Conservation (phyloP, 2,888 invertebrate species). For the Anorthoa munda region DNA sequence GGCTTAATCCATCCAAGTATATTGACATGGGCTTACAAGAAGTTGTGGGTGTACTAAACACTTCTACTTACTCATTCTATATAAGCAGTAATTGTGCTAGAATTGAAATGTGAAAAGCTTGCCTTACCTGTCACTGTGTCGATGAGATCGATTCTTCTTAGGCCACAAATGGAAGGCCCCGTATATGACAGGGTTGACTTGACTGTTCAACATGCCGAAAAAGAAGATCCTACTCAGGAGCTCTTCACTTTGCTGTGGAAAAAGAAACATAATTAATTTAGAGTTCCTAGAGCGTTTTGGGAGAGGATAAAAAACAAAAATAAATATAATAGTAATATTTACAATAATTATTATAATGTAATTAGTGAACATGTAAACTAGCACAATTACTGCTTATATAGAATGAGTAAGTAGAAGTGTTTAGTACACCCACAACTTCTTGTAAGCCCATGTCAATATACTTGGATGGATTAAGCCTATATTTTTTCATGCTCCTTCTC, state of each 20-base stretch:
- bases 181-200: constrained; percentile 96
- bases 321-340: neutral
- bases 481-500: neutral
- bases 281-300: neutral
- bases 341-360: neutral
- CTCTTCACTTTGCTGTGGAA: constrained; percentile 91
- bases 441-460: neutral
- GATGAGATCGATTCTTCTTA: constrained; percentile 85
- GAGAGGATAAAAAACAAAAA: neutral
- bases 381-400: neutral
- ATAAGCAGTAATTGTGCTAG: neutral
- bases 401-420: neutral
- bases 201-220: constrained; percentile 96
- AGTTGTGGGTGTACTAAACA: neutral
- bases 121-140: constrained; percentile 85
- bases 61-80: neutral
- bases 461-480: neutral
- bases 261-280: neutral
- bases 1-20: too few relatives aligned
- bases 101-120: constrained; percentile 9
- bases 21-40: neutral
- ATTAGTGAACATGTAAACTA: neutral
- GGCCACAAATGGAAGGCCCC: constrained; percentile 97
- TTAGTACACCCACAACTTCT: neutral
- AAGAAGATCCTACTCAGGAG: constrained; percentile 94